A percentile compares a stretch with the other conserved stretches of the same genome.
phyloP scores from a whole-genome alignment of 2,888 invertebrate genomes.

The Malthinus flaveolus region DNA sequence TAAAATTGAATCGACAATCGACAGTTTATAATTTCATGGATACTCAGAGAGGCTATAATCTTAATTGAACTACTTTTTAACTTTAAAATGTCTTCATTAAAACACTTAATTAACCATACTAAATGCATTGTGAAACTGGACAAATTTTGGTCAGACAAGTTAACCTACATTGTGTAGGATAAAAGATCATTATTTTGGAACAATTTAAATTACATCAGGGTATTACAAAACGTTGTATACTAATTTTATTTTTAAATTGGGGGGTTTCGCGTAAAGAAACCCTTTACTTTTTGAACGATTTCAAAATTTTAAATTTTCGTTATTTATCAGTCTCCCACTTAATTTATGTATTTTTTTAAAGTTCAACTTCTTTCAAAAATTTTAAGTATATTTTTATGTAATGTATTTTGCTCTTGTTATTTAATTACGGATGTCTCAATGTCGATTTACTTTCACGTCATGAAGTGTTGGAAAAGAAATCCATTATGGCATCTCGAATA shows the following conservation, averaged over 20 bases:
- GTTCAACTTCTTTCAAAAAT: conserved; percentile 37
- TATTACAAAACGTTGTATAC: no score
- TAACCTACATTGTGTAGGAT: conserved; percentile 17
- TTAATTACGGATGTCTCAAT: conserved; percentile 31
- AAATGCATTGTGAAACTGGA: conserved; percentile 16
- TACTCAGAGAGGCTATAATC: not conserved
- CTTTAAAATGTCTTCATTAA: conserved; percentile 9
- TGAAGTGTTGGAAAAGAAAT: no score
- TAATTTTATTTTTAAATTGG: no score
- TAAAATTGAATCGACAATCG: no score
- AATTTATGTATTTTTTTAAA: conserved; percentile 12
- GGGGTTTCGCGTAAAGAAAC: no score
- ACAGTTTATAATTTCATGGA: no score
- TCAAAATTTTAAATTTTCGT: not conserved
- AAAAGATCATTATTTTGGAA: conserved; percentile 9
- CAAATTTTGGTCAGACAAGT: conserved; percentile 23
- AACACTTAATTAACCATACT: conserved; percentile 19
- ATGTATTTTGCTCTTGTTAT: conserved; percentile 33
- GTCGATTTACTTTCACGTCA: conserved; percentile 6
- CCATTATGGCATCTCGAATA: no score
- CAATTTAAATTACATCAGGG: no score
- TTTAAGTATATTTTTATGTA: conserved; percentile 34
- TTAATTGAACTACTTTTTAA: conserved; percentile 6
- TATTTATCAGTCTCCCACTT: no score
- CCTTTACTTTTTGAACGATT: not conserved